Conservation (phyloP, 2,797 vertebrate genomes). For the Rousettus madagascariensis region DNA sequence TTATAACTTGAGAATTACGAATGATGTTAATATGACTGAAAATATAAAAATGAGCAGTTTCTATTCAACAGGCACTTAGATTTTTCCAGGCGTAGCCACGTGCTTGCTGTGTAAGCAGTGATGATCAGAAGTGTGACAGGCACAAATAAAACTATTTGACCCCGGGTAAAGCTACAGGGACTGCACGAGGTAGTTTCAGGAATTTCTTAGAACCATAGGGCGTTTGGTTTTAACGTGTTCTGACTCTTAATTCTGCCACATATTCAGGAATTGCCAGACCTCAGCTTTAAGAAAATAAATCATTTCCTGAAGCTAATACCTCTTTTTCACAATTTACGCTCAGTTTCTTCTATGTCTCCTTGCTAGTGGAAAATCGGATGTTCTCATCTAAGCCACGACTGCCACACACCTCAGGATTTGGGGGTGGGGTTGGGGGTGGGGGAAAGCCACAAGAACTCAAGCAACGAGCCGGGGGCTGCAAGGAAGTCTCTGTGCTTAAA, state of each 20-base stretch:
- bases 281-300: neutral
- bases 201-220: neutral
- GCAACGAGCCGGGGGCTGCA: neutral
- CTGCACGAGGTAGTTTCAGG: accelerated
- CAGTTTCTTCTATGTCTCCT: neutral
- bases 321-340: neutral
- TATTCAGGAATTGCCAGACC: neutral
- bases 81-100: neutral
- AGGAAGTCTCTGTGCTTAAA: neutral
- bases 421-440: no score
- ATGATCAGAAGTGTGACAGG: neutral
- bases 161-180: accelerated
- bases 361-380: neutral
- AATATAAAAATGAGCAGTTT: constrained; percentile 31
- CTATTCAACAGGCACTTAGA: neutral
- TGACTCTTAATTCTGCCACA: neutral
- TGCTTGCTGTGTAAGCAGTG: neutral
- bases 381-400: neutral
- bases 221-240: neutral
- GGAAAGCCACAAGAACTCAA: neutral
- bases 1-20: constrained; percentile 64
- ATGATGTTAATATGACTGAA: constrained; percentile 36
- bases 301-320: neutral
- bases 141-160: neutral
- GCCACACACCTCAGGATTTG: neutral